Evolutionary conservation across 2,888 invertebrate species (phyloP).

Genomic region (Anticlea derivata): DNA sequence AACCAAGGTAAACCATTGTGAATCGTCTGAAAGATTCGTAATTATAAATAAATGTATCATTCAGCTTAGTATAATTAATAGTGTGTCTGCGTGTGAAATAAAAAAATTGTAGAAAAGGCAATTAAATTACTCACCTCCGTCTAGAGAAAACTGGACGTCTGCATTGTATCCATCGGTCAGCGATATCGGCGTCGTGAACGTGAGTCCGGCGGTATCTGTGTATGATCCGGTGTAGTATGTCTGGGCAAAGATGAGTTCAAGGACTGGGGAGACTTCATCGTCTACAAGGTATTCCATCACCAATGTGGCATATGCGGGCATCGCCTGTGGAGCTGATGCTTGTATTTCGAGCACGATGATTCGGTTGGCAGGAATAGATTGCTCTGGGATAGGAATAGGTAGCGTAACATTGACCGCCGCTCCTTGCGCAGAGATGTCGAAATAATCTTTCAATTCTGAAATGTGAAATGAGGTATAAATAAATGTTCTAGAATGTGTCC

Average conservation of each 20-base stretch:
- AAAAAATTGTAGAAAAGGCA: not conserved
- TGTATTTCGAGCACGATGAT: slow-evolving; percentile 24
- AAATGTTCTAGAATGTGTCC: too few relatives aligned
- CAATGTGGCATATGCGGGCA: slow-evolving; percentile 21
- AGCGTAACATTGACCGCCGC: slow-evolving; percentile 21
- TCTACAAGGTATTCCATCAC: slow-evolving; percentile 12
- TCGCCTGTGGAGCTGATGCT: slow-evolving; percentile 16
- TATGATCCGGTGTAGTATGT: slow-evolving; percentile 42
- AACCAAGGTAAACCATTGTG: slow-evolving; percentile 25
- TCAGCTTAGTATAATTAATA: too few relatives aligned
- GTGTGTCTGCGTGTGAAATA: too few relatives aligned
- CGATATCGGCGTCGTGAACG: slow-evolving; percentile 28
- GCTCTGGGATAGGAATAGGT: slow-evolving; percentile 16
- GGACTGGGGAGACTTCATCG: not conserved
- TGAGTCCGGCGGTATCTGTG: slow-evolving; percentile 27
- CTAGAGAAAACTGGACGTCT: slow-evolving; percentile 40
- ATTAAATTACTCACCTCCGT: slow-evolving; percentile 39
- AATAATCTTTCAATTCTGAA: slow-evolving; percentile 31
- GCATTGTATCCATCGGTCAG: slow-evolving; percentile 38
- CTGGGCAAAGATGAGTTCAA: slow-evolving; percentile 38
- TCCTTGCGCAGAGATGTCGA: slow-evolving; percentile 17
- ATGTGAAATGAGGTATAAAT: not conserved
- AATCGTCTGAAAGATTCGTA: slow-evolving; percentile 25
- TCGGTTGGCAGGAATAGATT: slow-evolving; percentile 32
- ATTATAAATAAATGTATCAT: not conserved